Evolutionary conservation across 2,888 invertebrate species (phyloP), one percentile per base, ranked within the genome.

Genomic region (Coenonympha glycerion): DNA sequence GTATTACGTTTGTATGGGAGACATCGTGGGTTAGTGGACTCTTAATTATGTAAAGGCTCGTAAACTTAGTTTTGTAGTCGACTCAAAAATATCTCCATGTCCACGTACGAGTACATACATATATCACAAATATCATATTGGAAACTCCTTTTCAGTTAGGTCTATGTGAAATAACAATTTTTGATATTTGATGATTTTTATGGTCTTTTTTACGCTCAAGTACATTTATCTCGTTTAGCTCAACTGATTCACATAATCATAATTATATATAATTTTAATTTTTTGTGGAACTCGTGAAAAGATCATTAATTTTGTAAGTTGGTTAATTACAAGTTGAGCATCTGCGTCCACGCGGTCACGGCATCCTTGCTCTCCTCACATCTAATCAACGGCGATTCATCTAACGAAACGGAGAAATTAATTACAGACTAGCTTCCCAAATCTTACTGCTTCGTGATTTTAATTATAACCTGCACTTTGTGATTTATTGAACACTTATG

Each of bases 341-440:
- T 80, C 82, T 81, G 83, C 81, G 78, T 79, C 71, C 66, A 72
- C 70, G 68, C 71, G 68, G 70, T 73, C 76, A 73, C 71, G 73
- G 69, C 66, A 70, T 71, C 70, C 64, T 64, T 63, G 61, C 62
- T 61, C 65, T 61, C 58, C 69, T 59, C 71, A 60, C 70, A 69
- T 71, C 77, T 79, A 84, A 85, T 83, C 82, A 82, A 76, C 78
- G 74, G 77, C 78, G 81, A 84, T 85, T 81, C 85, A 82, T 85
- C 83, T 83, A 76, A 79, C 70, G 72, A 80, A 81, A 84, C 65
- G 57, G 62, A 65, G 72, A 77, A 83, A 82, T 81, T 87, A 87
- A 87, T 87, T 84, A 86, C 79, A 86, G 64, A 75, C 73, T 71
- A 61, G 73, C 71, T 69, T 75, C 73, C 72, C 68, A 75, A 79